Evolutionary conservation across 2,797 vertebrate genomes (phyloP).

Genomic region (Notolabrus celidotus): DNA sequence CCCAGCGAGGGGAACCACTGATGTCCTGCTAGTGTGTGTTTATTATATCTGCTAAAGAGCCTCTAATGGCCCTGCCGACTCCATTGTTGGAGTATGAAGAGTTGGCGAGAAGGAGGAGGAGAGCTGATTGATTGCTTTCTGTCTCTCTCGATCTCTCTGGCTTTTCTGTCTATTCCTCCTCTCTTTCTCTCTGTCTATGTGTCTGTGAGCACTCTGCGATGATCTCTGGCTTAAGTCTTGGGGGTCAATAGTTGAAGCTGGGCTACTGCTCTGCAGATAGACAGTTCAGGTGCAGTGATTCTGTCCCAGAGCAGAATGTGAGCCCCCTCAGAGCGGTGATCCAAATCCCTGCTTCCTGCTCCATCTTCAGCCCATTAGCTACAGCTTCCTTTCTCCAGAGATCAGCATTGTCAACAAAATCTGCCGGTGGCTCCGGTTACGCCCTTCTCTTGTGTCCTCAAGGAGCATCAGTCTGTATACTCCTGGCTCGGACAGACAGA

Average conservation of each 20-base stretch:
- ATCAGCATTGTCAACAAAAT: conserved; percentile 67
- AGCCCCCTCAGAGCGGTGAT: conserved; percentile 64
- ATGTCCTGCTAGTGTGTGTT: conserved; percentile 54
- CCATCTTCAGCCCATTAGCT: conserved; percentile 56
- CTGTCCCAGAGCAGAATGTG: conserved; percentile 76
- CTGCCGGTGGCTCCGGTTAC: conserved; percentile 66
- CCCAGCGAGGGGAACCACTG: conserved; percentile 17
- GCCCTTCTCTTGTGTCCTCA: conserved; percentile 69
- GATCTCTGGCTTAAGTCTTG: conserved; percentile 30
- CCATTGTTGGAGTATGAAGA: conserved; percentile 28
- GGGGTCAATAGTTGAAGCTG: conserved; percentile 49
- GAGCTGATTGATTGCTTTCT: conserved; percentile 65
- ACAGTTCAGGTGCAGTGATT: conserved; percentile 65
- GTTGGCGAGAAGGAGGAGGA: conserved; percentile 10
- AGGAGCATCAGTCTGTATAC: conserved; percentile 63
- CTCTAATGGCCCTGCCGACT: conserved; percentile 56
- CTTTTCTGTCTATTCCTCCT: conserved; percentile 9
- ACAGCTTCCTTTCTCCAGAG: conserved; percentile 65
- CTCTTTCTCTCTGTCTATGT: conserved; percentile 2
- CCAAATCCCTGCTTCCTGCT: conserved; percentile 70
- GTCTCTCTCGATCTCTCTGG: conserved; percentile 47
- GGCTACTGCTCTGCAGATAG: conserved; percentile 34
- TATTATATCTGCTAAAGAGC: conserved; percentile 59
- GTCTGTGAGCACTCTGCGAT: conserved; percentile 12
- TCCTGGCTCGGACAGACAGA: conserved; percentile 26